A percentile compares a stretch with the other conserved stretches of the same genome.
These are phyloP conservation scores for Biston stratarius DNA, from an alignment of 2,888 invertebrate species.

Conservation along the genomic window DNA sequence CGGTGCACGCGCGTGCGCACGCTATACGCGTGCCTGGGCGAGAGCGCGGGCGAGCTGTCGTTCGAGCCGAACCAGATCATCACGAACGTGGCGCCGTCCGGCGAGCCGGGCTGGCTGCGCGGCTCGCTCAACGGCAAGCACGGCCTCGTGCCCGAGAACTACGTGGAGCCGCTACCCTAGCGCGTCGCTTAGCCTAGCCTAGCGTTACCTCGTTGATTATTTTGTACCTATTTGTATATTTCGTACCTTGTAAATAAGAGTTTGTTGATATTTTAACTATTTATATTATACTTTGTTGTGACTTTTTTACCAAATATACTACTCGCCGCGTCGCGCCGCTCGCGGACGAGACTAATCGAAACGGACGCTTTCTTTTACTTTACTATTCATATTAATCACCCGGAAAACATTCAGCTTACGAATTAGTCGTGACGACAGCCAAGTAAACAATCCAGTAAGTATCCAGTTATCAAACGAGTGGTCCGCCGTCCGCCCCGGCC, in stretches of 20 bases:
- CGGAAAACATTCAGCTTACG: too few relatives aligned
- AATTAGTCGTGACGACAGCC: too few relatives aligned
- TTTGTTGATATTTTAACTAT: conserved; percentile 84
- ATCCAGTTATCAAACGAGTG: too few relatives aligned
- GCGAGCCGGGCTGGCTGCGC: conserved; percentile 99
- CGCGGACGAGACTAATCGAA: conserved; percentile 46
- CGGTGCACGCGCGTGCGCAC: conserved; percentile 93
- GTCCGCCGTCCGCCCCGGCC: too few relatives aligned
- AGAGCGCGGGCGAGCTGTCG: conserved; percentile 98
- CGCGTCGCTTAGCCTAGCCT: conserved; percentile 37
- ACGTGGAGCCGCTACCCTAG: conserved; percentile 95
- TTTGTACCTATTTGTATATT: conserved; percentile 79
- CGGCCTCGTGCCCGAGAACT: conserved; percentile 98
- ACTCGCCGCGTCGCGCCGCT: conserved; percentile 49
- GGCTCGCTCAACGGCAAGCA: conserved; percentile 96
- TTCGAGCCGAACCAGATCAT: conserved; percentile 99
- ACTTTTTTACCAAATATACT: conserved; percentile 84
- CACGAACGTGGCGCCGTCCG: conserved; percentile 96
- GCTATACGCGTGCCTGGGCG: conserved; percentile 97
- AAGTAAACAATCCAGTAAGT: too few relatives aligned
- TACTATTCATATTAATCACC: not conserved
- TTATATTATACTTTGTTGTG: conserved; percentile 83
- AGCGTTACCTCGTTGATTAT: conserved; percentile 72
- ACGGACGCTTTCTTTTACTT: conserved; percentile 20
- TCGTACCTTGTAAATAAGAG: conserved; percentile 83